Conservation (phyloP, 2,113 vertebrate species). For the Sceloporus undulatus region DNA sequence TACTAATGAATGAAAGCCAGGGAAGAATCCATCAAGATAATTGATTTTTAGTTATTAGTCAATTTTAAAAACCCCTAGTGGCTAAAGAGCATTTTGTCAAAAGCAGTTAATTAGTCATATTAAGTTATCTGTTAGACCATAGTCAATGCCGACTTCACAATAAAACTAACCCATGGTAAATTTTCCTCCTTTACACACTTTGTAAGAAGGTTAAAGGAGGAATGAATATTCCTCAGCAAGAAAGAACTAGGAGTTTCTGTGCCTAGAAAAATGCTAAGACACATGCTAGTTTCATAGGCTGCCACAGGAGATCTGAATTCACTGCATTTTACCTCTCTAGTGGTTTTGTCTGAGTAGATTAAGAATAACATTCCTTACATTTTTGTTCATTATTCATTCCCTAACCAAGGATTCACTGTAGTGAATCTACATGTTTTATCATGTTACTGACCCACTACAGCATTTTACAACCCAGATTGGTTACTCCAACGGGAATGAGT, state of each 20-base stretch:
- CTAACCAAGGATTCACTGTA: fast-evolving
- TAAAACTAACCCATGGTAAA: slow-evolving; percentile 8
- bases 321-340: not conserved
- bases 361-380: not conserved
- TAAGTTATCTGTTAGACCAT: slow-evolving; percentile 22
- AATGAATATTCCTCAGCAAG: not conserved
- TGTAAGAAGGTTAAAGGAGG: slow-evolving; percentile 5
- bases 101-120: slow-evolving; percentile 55
- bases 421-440: not conserved
- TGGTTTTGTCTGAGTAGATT: not conserved
- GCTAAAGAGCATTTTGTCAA: slow-evolving; percentile 52
- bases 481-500: not conserved
- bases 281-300: fast-evolving
- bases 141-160: slow-evolving; percentile 4
- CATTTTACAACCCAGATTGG: not conserved
- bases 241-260: not conserved
- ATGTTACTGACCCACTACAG: not conserved
- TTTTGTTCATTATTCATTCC: not conserved
- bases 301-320: not conserved
- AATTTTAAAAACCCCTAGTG: slow-evolving; percentile 44
- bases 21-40: slow-evolving; percentile 52
- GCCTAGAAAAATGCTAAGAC: not conserved
- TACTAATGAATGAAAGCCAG: slow-evolving; percentile 46
- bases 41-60: slow-evolving; percentile 64
- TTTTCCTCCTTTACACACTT: not conserved